These are phyloP conservation scores for Otis tarda DNA, from an alignment of 2,113 vertebrate genomes.

Conservation along the genomic window DNA sequence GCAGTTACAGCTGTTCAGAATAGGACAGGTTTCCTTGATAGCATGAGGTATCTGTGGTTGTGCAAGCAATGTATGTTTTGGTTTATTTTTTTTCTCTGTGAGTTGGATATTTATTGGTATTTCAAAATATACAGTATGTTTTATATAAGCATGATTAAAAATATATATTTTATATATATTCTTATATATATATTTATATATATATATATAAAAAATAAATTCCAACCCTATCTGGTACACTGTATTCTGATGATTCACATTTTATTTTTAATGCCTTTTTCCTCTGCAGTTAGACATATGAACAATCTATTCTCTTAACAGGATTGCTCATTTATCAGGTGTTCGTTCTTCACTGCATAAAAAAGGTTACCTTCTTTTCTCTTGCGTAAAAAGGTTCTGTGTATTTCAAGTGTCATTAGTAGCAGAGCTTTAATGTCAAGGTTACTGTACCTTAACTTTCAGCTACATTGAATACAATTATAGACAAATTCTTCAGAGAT, in stretches of 20 bases:
- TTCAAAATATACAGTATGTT: not conserved
- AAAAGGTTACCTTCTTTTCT: slow-evolving; percentile 42
- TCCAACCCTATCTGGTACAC: not conserved
- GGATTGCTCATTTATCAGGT: slow-evolving; percentile 39
- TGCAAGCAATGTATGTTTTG: not conserved
- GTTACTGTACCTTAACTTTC: slow-evolving; percentile 61
- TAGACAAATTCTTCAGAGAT: slow-evolving; percentile 45
- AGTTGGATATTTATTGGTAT: not conserved
- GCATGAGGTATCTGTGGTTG: not conserved
- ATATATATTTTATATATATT: not conserved
- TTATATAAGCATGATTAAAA: not conserved
- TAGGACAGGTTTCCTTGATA: not conserved
- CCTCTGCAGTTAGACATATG: not conserved
- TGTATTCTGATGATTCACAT: not conserved
- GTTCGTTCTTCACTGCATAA: slow-evolving; percentile 26
- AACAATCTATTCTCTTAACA: slow-evolving; percentile 18
- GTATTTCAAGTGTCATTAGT: slow-evolving; percentile 65
- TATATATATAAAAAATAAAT: not conserved
- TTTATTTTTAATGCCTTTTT: slow-evolving; percentile 15
- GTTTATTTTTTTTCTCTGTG: not conserved
- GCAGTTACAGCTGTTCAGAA: not conserved
- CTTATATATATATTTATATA: not conserved
- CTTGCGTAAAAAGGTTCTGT: not conserved
- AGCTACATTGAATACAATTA: slow-evolving; percentile 61
- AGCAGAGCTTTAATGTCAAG: slow-evolving; percentile 55